Percentiles rank a stretch among this genome's conserved stretches.
These are phyloP conservation scores for Baryphthengus martii DNA, from an alignment of 2,113 vertebrate genomes.

Conservation along the genomic window DNA sequence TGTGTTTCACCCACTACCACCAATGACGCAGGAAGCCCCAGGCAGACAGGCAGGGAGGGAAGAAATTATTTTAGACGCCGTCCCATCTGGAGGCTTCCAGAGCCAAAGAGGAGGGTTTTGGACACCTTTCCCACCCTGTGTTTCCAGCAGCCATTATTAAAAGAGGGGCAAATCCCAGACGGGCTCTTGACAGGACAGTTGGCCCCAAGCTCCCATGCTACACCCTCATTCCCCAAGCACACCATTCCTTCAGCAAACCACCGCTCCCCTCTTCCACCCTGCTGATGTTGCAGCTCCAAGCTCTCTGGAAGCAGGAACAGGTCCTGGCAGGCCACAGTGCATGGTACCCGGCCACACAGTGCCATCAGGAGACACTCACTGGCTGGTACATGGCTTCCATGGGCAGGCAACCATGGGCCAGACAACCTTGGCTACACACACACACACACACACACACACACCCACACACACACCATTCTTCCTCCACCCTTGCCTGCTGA, in stretches of 20 bases:
- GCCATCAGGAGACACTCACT: accelerated
- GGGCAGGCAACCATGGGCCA: accelerated
- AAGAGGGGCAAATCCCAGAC: accelerated
- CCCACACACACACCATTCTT: no score
- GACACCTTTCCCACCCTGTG: not conserved
- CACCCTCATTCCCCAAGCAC: accelerated
- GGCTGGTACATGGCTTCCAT: not conserved
- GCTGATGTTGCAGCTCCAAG: not conserved
- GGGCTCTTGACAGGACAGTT: not conserved
- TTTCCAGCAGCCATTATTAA: not conserved
- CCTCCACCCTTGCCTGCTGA: not conserved
- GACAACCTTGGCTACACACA: not conserved
- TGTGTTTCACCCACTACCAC: accelerated
- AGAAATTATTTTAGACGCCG: not conserved
- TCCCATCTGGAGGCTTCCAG: slow-evolving; percentile 14
- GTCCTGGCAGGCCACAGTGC: accelerated
- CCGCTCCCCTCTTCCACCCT: not conserved
- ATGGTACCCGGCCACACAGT: no score
- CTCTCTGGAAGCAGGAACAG: accelerated
- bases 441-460: no score
- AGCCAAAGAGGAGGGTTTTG: not conserved
- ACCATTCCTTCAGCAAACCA: accelerated
- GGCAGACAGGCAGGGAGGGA: not conserved
- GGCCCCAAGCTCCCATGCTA: not conserved
- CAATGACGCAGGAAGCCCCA: not conserved